Base-by-base conservation (phyloP, 1,140 invertebrate species). In the Pogonomyrmex californicus region DNA sequence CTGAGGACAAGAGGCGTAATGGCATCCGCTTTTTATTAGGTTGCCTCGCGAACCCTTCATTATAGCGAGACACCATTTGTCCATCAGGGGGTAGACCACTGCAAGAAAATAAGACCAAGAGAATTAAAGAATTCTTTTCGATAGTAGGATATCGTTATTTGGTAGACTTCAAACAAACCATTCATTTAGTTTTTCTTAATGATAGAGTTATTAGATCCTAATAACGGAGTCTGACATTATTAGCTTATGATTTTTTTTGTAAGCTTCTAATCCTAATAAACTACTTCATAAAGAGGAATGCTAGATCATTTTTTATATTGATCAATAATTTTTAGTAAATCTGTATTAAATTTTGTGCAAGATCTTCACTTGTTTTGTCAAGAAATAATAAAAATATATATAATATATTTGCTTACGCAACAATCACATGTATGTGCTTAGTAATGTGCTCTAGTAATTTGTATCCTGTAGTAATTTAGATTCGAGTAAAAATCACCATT, bases 1-100 rank as follows among this genome's bases (percentile, higher is more conserved):
- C 71, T 54, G 73, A 68, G 70, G 79, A 88, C 33, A 77, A 83
- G 85, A 87, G 87, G 66, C 82, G 90, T 91, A 92, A 92, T 92
- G 90, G 85, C 82, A 90, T 86, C 86, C 86, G 88, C 87, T 94
- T 93, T 94, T 94, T 93, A 93, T 93, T 92, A 92, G 85, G 79
- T 83, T 33, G 85, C 90, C 79, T 71, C 83, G 89, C 86, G 91
- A 93, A 93, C 93, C 90, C 81, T 91, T 93, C 91, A 93, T 94
- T 93, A 92, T 86, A 83, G 82, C 87, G 79, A 91, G 85, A 93
- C 93, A 93, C 90, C 90, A 91, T 94, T 94, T 92, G 91, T 93
- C 88, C 86, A 78, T 88, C 83, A n/a, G 51, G 68, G 44, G 47
- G 44, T 66, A 56, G 41, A 71, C 47, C 58, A 47, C 30, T 78